Evolutionary conservation across 2,797 vertebrate species (phyloP).

Genomic region (Babyrousa celebensis): DNA sequence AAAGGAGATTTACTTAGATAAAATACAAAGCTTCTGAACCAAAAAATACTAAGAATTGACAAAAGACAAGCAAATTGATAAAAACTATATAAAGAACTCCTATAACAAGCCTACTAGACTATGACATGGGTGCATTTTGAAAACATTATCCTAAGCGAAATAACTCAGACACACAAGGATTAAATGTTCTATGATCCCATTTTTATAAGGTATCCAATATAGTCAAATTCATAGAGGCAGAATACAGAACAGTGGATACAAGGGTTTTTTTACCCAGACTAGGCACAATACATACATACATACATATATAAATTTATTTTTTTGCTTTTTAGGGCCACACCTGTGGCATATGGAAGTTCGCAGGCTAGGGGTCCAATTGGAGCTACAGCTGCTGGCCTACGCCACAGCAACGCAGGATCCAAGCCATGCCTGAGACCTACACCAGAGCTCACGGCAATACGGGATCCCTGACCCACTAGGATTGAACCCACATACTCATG

Average conservation of each 20-base stretch:
- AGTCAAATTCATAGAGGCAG: neutral
- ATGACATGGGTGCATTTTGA: conserved; percentile 27
- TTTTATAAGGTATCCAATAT: neutral
- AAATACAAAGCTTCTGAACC: conserved; percentile 31
- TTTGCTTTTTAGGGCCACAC: no score
- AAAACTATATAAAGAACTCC: neutral
- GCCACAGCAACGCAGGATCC: no score
- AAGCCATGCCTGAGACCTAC: no score
- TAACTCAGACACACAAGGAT: conserved; percentile 19
- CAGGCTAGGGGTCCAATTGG: no score
- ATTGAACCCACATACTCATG: no score
- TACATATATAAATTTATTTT: no score
- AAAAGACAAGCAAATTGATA: conserved; percentile 1
- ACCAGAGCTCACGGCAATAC: no score
- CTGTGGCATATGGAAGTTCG: no score
- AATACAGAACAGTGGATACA: conserved; percentile 1
- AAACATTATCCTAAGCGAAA: conserved; percentile 12
- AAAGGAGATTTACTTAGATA: conserved; percentile 8
- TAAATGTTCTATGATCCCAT: neutral
- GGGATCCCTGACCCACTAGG: no score
- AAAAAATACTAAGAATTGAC: neutral
- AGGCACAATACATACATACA: neutral
- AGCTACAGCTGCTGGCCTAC: no score
- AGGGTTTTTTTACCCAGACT: neutral
- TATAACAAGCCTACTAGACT: conserved; percentile 1